Conservation (phyloP, 2,113 vertebrate genomes). For the Leptobrachium leishanense region DNA sequence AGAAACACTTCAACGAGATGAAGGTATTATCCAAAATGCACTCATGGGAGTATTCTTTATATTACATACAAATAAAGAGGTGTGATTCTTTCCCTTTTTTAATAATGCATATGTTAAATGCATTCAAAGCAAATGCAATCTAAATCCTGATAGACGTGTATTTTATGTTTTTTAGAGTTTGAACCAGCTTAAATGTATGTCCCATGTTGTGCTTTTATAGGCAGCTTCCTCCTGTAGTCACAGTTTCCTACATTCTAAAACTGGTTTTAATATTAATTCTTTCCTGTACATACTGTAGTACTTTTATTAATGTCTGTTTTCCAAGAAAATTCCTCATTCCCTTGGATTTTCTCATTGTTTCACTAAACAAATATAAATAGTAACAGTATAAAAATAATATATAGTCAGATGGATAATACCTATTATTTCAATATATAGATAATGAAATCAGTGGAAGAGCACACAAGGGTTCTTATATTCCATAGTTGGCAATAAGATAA, state of each 20-base stretch:
- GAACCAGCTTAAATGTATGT: background rate
- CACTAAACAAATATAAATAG: no score
- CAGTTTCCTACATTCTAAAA: background rate
- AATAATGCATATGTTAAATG: background rate
- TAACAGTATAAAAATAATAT: no score
- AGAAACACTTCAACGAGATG: background rate
- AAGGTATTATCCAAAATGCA: background rate
- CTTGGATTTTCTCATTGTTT: no score
- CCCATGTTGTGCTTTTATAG: background rate
- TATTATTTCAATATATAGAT: no score
- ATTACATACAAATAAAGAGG: background rate
- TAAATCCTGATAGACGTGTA: background rate
- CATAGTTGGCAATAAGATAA: no score
- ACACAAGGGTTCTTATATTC: no score
- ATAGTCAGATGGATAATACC: no score
- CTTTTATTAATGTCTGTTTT: no score
- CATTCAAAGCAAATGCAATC: background rate
- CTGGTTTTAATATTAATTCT: no score
- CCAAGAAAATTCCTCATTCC: no score
- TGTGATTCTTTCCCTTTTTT: slow-evolving; percentile 5
- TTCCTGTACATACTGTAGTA: no score
- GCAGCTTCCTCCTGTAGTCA: background rate
- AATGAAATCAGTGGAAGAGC: no score
- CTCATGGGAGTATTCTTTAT: background rate
- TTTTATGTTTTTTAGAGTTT: background rate